phyloP scores from a whole-genome alignment of 2,888 invertebrate genomes.

The Xanthostigma xanthostigma region DNA sequence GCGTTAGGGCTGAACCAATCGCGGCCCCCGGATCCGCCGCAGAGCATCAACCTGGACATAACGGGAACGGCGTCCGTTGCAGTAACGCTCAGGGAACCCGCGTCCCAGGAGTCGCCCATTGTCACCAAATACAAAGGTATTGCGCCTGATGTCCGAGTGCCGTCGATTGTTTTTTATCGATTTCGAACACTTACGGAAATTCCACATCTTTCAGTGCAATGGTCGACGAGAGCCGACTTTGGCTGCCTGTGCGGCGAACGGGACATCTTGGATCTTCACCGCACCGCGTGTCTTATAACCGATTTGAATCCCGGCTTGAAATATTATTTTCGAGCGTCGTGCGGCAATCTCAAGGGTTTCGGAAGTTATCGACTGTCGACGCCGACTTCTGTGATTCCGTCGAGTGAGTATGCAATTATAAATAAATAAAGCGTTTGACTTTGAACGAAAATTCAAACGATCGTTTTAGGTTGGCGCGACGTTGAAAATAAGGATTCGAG shows the following conservation, averaged over 20 bases:
- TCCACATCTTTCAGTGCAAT: constrained; percentile 55
- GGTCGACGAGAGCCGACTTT: constrained; percentile 81
- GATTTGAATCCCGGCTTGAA: constrained; percentile 71
- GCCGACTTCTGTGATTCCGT: constrained; percentile 77
- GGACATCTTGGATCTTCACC: constrained; percentile 54
- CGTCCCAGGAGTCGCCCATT: constrained; percentile 56
- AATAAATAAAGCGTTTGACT: no score
- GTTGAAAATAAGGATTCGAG: constrained; percentile 49
- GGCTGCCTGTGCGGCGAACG: constrained; percentile 63
- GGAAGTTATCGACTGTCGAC: constrained; percentile 61
- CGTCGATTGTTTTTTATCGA: constrained; percentile 6
- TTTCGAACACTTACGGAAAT: neutral
- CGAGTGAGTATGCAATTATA: constrained; percentile 48
- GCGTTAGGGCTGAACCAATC: constrained; percentile 79
- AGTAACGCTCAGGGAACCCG: constrained; percentile 51
- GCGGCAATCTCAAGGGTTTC: constrained; percentile 87
- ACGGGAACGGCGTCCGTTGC: constrained; percentile 56
- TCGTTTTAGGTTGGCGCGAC: constrained; percentile 65
- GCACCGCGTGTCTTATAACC: constrained; percentile 43
- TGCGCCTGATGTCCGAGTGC: neutral
- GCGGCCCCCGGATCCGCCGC: constrained; percentile 65
- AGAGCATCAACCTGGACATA: constrained; percentile 63
- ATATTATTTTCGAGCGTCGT: constrained; percentile 83
- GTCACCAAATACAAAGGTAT: constrained; percentile 84
- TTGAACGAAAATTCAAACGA: neutral